phyloP scores from a whole-genome alignment of 2,113 vertebrate genomes.

The Urocolius indicus region DNA sequence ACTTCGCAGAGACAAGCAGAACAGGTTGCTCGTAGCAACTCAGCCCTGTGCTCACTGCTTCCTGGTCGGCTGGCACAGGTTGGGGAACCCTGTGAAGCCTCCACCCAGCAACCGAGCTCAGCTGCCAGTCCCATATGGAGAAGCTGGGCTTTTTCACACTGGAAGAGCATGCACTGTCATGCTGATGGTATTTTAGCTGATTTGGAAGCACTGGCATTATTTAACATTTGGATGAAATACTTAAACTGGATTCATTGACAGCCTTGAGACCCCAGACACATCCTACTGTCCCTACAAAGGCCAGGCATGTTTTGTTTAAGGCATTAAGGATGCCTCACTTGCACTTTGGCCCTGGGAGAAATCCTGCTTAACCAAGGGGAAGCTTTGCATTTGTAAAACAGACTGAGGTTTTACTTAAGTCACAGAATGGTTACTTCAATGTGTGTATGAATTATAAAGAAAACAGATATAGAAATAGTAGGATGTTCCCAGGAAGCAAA shows the following conservation, averaged over 20 bases:
- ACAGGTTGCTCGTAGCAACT: conserved; percentile 20
- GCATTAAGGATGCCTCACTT: not conserved
- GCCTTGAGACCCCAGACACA: not conserved
- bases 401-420: not conserved
- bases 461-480: not conserved
- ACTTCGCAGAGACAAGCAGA: not conserved
- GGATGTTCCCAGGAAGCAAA: not conserved
- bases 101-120: not conserved
- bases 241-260: not conserved
- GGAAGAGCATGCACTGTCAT: not conserved
- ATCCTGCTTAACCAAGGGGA: not conserved
- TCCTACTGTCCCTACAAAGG: not conserved
- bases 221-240: not conserved
- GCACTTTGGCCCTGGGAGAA: not conserved
- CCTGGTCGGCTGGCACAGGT: not conserved
- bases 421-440: not conserved
- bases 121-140: not conserved
- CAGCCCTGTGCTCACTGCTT: not conserved
- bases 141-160: not conserved
- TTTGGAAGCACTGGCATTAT: not conserved
- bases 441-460: not conserved
- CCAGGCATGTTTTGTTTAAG: not conserved
- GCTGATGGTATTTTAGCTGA: not conserved
- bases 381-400: not conserved
- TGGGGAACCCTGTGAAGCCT: not conserved